Percentiles rank a stretch among this genome's conserved stretches.
These are phyloP conservation scores for Salvelinus alpinus DNA, from an alignment of 2,113 vertebrate species.

Conservation along the genomic window DNA sequence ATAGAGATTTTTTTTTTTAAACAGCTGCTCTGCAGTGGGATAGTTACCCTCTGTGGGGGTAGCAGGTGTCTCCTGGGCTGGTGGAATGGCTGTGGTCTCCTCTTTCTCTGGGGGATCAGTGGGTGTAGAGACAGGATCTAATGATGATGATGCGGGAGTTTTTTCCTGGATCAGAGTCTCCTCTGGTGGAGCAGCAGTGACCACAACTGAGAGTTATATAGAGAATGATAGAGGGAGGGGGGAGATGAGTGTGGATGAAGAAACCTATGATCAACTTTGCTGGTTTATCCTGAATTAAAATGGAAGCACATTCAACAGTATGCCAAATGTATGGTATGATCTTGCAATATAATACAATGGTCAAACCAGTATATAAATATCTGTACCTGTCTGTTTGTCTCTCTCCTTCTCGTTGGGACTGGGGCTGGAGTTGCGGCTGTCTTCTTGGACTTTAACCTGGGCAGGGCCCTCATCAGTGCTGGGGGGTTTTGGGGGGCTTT, in stretches of 20 bases:
- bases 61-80: not conserved
- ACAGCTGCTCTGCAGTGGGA: not conserved
- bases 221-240: too few species aligned
- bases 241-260: too few species aligned
- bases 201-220: too few species aligned
- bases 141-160: not conserved
- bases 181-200: not conserved
- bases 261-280: too few species aligned
- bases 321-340: too few species aligned
- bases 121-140: not conserved
- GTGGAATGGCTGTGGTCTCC: not conserved
- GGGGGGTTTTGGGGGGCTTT: conserved; percentile 65
- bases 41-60: not conserved
- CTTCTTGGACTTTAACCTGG: conserved; percentile 33
- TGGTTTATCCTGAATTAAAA: too few species aligned
- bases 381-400: not conserved
- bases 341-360: too few species aligned
- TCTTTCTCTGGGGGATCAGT: conserved; percentile 1
- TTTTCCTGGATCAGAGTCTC: not conserved
- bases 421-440: not conserved
- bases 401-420: not conserved
- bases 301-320: too few species aligned
- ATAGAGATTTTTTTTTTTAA: too few species aligned
- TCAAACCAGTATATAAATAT: too few species aligned
- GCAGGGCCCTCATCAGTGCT: conserved; percentile 55